A percentile compares a stretch with the other conserved stretches of the same genome.
Conservation (phyloP, 2,797 vertebrate genomes). For the Synaphobranchus kaupii region DNA sequence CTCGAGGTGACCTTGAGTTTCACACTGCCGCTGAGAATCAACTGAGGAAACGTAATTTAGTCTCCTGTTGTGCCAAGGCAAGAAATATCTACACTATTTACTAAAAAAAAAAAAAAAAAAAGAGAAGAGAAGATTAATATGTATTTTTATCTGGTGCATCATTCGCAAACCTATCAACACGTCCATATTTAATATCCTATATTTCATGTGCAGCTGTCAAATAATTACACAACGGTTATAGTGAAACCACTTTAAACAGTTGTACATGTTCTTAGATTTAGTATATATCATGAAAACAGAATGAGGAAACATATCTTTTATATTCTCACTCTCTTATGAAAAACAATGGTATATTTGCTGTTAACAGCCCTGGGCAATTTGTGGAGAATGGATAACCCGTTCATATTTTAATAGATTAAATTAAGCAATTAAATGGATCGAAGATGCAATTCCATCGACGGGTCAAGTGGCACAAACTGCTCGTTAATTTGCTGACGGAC, state of each 20-base stretch:
- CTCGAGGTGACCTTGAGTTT: neutral
- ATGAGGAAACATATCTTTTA: neutral
- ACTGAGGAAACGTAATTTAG: slow-evolving; percentile 4
- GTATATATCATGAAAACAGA: neutral
- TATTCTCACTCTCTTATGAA: neutral
- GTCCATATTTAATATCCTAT: neutral
- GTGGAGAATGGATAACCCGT: neutral
- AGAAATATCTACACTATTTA: neutral
- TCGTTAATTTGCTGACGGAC: neutral
- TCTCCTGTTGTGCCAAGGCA: neutral
- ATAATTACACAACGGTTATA: neutral
- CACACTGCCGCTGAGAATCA: neutral
- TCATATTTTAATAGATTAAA: neutral
- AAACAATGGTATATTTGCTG: neutral
- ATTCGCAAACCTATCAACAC: neutral
- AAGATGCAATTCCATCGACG: neutral
- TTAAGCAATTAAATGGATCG: neutral
- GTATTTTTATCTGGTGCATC: neutral
- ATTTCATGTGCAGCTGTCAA: neutral
- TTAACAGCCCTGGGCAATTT: neutral
- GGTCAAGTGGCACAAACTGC: neutral
- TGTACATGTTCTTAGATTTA: neutral
- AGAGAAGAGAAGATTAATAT: neutral
- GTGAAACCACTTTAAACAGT: neutral
- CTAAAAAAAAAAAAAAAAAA: neutral